Conservation (phyloP, 2,113 vertebrate genomes). For the Agapornis roseicollis region DNA sequence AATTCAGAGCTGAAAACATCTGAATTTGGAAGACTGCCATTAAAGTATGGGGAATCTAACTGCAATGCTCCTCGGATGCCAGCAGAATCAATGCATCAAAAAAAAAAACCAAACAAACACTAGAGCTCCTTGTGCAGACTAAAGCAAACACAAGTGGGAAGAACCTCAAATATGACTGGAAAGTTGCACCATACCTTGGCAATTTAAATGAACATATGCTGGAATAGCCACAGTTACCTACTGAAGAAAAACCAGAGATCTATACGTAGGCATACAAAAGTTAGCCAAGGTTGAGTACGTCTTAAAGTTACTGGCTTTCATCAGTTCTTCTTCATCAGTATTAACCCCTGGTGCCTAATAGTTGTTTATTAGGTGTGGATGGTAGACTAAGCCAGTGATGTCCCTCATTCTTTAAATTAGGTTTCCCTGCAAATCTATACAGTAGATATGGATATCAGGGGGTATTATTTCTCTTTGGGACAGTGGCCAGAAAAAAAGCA, state of each 20-base stretch:
- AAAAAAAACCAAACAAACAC: too few relatives aligned
- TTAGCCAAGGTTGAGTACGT: neutral
- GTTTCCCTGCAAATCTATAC: neutral
- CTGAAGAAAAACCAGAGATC: neutral
- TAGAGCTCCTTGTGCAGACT: neutral
- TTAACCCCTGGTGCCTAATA: neutral
- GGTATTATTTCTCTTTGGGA: neutral
- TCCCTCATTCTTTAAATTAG: neutral
- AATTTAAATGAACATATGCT: neutral
- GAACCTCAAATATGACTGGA: neutral
- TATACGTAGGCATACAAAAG: neutral
- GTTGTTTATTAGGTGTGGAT: neutral
- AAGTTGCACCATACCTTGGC: neutral
- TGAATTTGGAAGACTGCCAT: neutral
- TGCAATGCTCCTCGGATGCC: neutral
- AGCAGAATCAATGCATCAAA: neutral
- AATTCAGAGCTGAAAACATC: neutral
- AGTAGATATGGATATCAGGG: neutral
- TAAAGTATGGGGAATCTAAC: neutral
- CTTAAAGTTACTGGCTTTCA: neutral
- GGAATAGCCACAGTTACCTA: neutral
- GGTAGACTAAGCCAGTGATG: neutral
- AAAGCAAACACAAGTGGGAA: neutral
- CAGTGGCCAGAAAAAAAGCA: neutral
- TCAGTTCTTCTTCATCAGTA: neutral